Conservation (phyloP, 2,797 vertebrate genomes). For the Hypotaenidia okinawae region DNA sequence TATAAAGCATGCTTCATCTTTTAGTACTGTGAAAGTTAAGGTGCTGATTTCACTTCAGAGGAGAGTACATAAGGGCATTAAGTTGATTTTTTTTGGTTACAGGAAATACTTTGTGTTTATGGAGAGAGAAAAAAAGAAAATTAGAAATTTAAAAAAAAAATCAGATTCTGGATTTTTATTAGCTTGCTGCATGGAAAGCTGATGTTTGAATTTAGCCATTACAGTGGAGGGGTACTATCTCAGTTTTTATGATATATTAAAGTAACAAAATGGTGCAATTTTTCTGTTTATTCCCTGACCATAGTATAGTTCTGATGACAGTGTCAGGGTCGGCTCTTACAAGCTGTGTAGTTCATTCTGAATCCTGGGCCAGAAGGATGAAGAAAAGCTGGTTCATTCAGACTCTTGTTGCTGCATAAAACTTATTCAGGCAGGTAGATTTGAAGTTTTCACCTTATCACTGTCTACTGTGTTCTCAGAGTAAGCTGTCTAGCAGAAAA, state of each 20-base stretch:
- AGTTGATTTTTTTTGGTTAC: background rate
- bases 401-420: background rate
- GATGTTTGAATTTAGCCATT: background rate
- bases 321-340: background rate
- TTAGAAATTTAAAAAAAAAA: background rate
- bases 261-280: fast-evolving
- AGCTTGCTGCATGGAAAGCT: background rate
- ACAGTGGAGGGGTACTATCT: background rate
- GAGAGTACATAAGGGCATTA: background rate
- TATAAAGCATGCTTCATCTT: background rate
- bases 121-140: background rate
- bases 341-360: background rate
- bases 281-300: background rate
- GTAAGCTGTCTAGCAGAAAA: background rate
- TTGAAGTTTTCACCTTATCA: background rate
- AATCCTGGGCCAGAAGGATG: background rate
- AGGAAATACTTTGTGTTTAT: background rate
- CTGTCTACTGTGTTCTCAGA: background rate
- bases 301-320: background rate
- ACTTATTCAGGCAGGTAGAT: background rate
- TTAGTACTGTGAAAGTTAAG: background rate
- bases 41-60: background rate
- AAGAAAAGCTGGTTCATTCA: background rate
- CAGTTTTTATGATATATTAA: background rate
- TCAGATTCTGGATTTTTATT: background rate